A percentile compares a stretch with the other conserved stretches of the same genome.
Evolutionary conservation across 2,888 invertebrate species (phyloP).

Genomic region (Diarsia dahlii): DNA sequence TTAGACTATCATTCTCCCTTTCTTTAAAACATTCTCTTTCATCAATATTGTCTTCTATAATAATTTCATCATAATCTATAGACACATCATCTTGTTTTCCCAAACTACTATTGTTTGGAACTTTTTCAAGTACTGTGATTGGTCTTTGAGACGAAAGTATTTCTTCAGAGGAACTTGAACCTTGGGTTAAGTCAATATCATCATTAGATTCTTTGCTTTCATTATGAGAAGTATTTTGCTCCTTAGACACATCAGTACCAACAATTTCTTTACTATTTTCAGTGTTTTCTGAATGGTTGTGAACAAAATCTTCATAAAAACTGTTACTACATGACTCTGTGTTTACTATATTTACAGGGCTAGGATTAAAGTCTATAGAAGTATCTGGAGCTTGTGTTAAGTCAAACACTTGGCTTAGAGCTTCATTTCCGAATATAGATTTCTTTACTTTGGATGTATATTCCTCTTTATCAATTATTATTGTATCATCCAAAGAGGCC

Average conservation of each 20-base stretch:
- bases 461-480: slow-evolving; percentile 69
- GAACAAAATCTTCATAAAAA: slow-evolving; percentile 76
- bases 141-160: slow-evolving; percentile 28
- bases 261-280: slow-evolving; percentile 59
- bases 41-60: slow-evolving; percentile 55
- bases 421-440: slow-evolving; percentile 13
- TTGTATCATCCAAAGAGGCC: slow-evolving; percentile 74
- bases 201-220: slow-evolving; percentile 50
- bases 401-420: slow-evolving; percentile 54
- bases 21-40: slow-evolving; percentile 16
- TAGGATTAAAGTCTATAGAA: slow-evolving; percentile 26
- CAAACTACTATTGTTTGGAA: slow-evolving; percentile 67
- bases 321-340: slow-evolving; percentile 59
- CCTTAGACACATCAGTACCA: slow-evolving; percentile 23
- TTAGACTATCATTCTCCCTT: neutral
- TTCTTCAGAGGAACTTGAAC: slow-evolving; percentile 67
- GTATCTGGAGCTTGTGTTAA: slow-evolving; percentile 61
- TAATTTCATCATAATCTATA: slow-evolving; percentile 84
- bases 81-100: slow-evolving; percentile 79
- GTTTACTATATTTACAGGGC: neutral
- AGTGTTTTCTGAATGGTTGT: slow-evolving; percentile 74
- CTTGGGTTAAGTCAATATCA: slow-evolving; percentile 81
- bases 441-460: slow-evolving; percentile 53
- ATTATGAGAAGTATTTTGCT: slow-evolving; percentile 65
- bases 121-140: neutral